Evolutionary conservation across 2,888 invertebrate species (phyloP).

Genomic region (Eupithecia pulchellata): DNA sequence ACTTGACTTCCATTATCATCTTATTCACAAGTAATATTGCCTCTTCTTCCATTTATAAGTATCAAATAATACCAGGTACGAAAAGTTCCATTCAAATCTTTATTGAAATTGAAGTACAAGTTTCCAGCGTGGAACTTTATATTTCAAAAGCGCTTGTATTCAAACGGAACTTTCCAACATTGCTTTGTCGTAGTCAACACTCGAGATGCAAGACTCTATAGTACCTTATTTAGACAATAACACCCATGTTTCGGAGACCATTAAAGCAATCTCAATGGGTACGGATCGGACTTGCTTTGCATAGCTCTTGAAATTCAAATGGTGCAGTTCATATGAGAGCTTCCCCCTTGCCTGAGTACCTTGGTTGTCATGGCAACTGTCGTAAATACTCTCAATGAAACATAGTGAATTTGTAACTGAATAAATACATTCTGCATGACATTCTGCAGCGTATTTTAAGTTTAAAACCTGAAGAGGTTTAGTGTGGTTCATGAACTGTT

Average conservation of each 20-base stretch:
- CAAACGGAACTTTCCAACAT: slow-evolving; percentile 18
- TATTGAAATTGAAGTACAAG: slow-evolving; percentile 9
- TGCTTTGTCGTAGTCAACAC: slow-evolving; percentile 22
- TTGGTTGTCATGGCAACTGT: slow-evolving; percentile 65
- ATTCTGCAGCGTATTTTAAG: slow-evolving; percentile 40
- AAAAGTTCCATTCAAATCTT: slow-evolving; percentile 7
- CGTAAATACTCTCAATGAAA: slow-evolving; percentile 43
- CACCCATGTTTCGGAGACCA: slow-evolving; percentile 57
- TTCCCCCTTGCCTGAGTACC: slow-evolving; percentile 69
- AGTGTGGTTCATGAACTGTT: background rate
- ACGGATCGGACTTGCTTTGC: slow-evolving; percentile 77
- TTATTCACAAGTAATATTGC: too few relatives aligned
- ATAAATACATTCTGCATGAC: too few relatives aligned
- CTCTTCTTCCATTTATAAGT: slow-evolving; percentile 1
- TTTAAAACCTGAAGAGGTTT: background rate
- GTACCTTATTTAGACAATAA: slow-evolving; percentile 51
- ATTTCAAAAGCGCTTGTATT: slow-evolving; percentile 20
- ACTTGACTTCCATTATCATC: too few relatives aligned
- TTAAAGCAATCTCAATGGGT: slow-evolving; percentile 65
- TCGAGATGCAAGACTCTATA: slow-evolving; percentile 18
- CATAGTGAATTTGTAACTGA: slow-evolving; percentile 37
- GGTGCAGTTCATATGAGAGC: slow-evolving; percentile 79
- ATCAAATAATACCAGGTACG: slow-evolving; percentile 8
- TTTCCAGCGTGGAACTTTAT: slow-evolving; percentile 6
- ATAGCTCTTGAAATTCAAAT: slow-evolving; percentile 84